Evolutionary conservation across 2,888 invertebrate species (phyloP).

Genomic region (Osedax fenrisi): DNA sequence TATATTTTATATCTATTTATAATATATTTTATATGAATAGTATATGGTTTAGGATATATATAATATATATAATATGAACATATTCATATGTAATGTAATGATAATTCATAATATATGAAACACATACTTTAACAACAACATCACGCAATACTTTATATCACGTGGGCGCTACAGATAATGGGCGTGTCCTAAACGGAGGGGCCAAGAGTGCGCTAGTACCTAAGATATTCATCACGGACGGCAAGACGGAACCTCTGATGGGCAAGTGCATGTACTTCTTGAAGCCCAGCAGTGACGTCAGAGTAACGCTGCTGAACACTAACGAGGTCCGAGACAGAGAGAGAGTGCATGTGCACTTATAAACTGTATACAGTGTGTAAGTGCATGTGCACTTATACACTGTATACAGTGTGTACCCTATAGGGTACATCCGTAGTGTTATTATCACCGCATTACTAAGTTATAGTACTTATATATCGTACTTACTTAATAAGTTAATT

Average conservation of each 20-base stretch:
- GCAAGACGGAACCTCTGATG: slow-evolving; percentile 54
- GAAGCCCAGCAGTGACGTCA: slow-evolving; percentile 56
- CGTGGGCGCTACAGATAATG: slow-evolving; percentile 44
- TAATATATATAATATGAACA: not conserved
- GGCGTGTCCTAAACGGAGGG: slow-evolving; percentile 39
- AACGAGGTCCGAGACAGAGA: not conserved
- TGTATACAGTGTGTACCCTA: too few relatives aligned
- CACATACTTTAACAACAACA: too few relatives aligned
- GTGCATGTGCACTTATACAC: too few relatives aligned
- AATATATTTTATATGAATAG: not conserved
- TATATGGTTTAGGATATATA: not conserved
- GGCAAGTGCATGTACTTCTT: slow-evolving; percentile 63
- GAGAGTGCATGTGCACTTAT: too few relatives aligned
- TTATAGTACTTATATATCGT: too few relatives aligned
- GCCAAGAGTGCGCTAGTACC: slow-evolving; percentile 40
- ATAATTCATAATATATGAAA: not conserved
- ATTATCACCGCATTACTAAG: too few relatives aligned
- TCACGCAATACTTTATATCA: too few relatives aligned
- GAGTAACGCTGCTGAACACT: not conserved
- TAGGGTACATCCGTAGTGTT: too few relatives aligned
- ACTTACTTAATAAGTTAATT: too few relatives aligned
- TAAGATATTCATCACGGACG: slow-evolving; percentile 56
- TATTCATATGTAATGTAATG: not conserved
- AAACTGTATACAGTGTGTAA: too few relatives aligned
- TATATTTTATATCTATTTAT: too few relatives aligned